These are phyloP conservation scores for Gymnoscopelus braueri DNA, from an alignment of 2,797 vertebrate genomes.

Conservation along the genomic window DNA sequence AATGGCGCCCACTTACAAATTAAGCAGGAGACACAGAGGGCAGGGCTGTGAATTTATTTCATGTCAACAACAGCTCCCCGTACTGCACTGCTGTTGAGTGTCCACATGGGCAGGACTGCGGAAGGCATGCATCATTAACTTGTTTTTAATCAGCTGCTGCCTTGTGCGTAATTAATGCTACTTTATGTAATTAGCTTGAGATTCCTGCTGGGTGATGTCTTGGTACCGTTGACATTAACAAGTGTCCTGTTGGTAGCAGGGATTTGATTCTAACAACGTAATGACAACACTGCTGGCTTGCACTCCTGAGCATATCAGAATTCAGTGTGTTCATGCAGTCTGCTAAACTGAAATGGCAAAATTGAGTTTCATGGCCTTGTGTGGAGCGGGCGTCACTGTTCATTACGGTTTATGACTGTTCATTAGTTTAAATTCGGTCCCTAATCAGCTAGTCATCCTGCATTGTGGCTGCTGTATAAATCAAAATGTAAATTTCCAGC, in stretches of 20 bases:
- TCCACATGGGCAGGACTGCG: not conserved
- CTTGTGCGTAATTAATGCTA: slow-evolving; percentile 48
- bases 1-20: slow-evolving; percentile 24
- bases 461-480: slow-evolving; percentile 43
- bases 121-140: slow-evolving; percentile 44
- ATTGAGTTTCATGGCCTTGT: slow-evolving; percentile 46
- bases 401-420: slow-evolving; percentile 54
- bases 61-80: slow-evolving; percentile 37
- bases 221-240: slow-evolving; percentile 49
- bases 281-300: slow-evolving; percentile 20
- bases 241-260: slow-evolving; percentile 42
- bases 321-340: slow-evolving; percentile 13
- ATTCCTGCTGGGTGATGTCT: slow-evolving; percentile 39
- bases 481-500: slow-evolving; percentile 51
- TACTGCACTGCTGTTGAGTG: slow-evolving; percentile 18
- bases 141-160: slow-evolving; percentile 49
- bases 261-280: slow-evolving; percentile 39
- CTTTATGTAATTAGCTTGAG: slow-evolving; percentile 55
- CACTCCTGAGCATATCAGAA: slow-evolving; percentile 24
- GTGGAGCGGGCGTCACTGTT: slow-evolving; percentile 47
- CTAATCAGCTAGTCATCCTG: slow-evolving; percentile 63
- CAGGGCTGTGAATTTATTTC: slow-evolving; percentile 45
- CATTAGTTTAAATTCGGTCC: slow-evolving; percentile 53
- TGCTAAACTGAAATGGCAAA: slow-evolving; percentile 52
- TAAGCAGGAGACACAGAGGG: slow-evolving; percentile 37